Percentiles rank a stretch among this genome's conserved stretches.
These are phyloP conservation scores for Panagrolaimus sp. DNA, from an alignment of 1,140 invertebrate genomes.

Conservation along the genomic window DNA sequence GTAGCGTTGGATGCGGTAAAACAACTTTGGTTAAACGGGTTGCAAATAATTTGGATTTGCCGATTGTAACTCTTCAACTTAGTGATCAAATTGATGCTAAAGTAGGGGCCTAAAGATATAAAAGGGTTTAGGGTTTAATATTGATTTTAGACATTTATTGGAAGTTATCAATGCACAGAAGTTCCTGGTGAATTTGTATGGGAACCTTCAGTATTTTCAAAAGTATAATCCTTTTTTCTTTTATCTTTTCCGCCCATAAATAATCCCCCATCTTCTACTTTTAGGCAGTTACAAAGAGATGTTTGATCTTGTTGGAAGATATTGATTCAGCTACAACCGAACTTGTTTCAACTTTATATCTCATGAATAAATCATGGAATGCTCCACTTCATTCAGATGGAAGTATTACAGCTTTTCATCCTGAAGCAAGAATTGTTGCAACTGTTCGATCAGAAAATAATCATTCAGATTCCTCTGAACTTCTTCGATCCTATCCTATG, in stretches of 20 bases:
- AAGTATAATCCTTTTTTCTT: slow-evolving; percentile 62
- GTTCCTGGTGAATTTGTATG: slow-evolving; percentile 93
- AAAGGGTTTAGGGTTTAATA: neutral
- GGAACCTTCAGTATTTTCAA: slow-evolving; percentile 81
- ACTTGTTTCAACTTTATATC: slow-evolving; percentile 78
- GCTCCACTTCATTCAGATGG: slow-evolving; percentile 22
- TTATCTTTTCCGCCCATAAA: slow-evolving; percentile 16
- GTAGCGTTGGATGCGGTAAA: slow-evolving; percentile 88
- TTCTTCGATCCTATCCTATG: slow-evolving; percentile 4
- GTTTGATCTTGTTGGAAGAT: slow-evolving; percentile 91
- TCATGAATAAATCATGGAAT: slow-evolving; percentile 71
- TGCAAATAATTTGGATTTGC: slow-evolving; percentile 68
- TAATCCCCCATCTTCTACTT: slow-evolving; percentile 22
- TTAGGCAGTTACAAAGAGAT: slow-evolving; percentile 76
- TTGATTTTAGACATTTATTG: slow-evolving; percentile 71
- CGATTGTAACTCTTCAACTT: slow-evolving; percentile 74
- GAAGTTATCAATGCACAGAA: slow-evolving; percentile 89
- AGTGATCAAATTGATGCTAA: slow-evolving; percentile 97
- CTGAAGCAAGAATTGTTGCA: slow-evolving; percentile 29
- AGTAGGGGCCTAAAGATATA: slow-evolving; percentile 50
- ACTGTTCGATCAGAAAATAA: slow-evolving; percentile 22
- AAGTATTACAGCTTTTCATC: slow-evolving; percentile 23
- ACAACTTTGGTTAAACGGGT: slow-evolving; percentile 82
- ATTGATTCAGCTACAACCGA: slow-evolving; percentile 87
- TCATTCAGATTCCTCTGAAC: neutral